phyloP scores from a whole-genome alignment of 2,888 invertebrate genomes.

The Fragum fragum region DNA sequence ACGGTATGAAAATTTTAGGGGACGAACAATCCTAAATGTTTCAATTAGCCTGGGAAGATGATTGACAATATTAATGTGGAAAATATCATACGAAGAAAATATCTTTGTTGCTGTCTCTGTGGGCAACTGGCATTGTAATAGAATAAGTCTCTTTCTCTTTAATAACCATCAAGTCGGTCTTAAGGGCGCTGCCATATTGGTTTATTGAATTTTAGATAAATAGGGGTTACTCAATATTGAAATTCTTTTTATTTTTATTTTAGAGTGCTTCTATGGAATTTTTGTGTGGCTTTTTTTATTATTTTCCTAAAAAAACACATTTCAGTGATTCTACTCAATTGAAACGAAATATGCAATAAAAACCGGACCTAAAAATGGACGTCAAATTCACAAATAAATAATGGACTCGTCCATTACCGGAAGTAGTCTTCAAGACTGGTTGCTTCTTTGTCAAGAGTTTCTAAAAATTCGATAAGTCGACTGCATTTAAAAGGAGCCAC shows the following conservation, averaged over 20 bases:
- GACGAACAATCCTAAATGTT: background rate
- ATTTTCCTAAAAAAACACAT: too few relatives aligned
- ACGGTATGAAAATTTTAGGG: background rate
- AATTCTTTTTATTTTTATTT: too few relatives aligned
- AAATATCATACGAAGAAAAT: constrained; percentile 1
- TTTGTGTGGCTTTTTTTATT: too few relatives aligned
- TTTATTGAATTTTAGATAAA: constrained; percentile 11
- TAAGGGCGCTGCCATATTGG: constrained; percentile 70
- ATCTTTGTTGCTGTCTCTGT: constrained; percentile 27
- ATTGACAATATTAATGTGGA: background rate
- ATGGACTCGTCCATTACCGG: constrained; percentile 15
- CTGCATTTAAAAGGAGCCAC: constrained; percentile 31
- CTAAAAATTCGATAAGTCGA: constrained; percentile 1
- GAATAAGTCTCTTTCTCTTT: background rate
- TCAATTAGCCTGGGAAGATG: background rate
- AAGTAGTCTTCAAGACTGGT: constrained; percentile 14
- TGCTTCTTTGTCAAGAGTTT: too few relatives aligned
- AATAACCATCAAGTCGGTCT: constrained; percentile 21
- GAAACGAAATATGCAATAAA: too few relatives aligned
- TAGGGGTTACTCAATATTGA: background rate
- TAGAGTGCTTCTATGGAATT: too few relatives aligned
- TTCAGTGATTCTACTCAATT: too few relatives aligned
- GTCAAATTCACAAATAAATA: background rate
- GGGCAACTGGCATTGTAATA: constrained; percentile 63
- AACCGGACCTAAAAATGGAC: too few relatives aligned